Evolutionary conservation across 1,140 invertebrate genomes (phyloP).

Genomic region (Philaenus spumarius): DNA sequence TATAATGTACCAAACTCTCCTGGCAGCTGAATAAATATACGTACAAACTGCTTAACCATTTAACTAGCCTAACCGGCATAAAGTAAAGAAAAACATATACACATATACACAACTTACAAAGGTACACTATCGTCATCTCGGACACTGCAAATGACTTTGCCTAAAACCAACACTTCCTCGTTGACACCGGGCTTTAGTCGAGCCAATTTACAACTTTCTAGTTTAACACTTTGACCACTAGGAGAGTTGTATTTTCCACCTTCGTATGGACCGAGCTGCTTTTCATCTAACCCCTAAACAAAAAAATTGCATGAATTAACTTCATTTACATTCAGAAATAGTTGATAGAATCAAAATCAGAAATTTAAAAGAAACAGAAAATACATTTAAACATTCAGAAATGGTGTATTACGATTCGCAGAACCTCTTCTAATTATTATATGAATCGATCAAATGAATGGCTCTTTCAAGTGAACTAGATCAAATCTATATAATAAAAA

Average conservation of each 20-base stretch:
- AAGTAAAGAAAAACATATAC: too few species aligned
- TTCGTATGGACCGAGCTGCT: conserved; percentile 54
- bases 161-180: conserved; percentile 60
- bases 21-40: too few species aligned
- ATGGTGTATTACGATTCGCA: too few species aligned
- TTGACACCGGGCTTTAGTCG: conserved; percentile 52
- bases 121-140: conserved; percentile 65
- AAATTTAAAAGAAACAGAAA: background rate
- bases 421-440: background rate
- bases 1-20: too few species aligned
- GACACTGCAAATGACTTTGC: conserved; percentile 75
- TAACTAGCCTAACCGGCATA: too few species aligned
- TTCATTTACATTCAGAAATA: conserved; percentile 6
- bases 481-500: background rate
- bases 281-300: conserved; percentile 46
- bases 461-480: too few species aligned
- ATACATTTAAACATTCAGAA: background rate
- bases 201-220: conserved; percentile 44
- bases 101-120: too few species aligned
- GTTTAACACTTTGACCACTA: conserved; percentile 45
- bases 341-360: background rate
- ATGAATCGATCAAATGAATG: too few species aligned
- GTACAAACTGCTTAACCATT: too few species aligned
- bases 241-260: conserved; percentile 49
- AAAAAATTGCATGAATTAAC: background rate